A percentile compares a stretch with the other conserved stretches of the same genome.
Conservation (phyloP, 2,113 vertebrate genomes). For the Acanthisitta chloris region DNA sequence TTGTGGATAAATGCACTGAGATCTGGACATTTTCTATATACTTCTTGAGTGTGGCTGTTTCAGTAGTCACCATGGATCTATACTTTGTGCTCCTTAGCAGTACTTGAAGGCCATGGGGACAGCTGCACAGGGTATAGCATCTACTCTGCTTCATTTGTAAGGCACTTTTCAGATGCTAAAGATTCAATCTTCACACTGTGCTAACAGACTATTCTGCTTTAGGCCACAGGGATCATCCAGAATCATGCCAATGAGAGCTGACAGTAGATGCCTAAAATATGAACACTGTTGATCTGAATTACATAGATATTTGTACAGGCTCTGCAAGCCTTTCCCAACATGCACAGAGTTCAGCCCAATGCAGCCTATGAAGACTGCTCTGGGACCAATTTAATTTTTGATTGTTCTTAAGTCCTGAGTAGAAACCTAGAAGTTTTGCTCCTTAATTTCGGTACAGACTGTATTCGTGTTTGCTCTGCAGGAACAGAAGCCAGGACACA, state of each 20-base stretch:
- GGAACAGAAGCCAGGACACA: not conserved
- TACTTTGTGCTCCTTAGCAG: not conserved
- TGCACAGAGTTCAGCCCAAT: accelerated
- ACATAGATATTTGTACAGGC: not conserved
- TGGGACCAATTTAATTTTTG: not conserved
- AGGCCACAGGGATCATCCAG: not conserved
- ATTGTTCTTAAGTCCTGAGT: not conserved
- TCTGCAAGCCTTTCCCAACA: not conserved
- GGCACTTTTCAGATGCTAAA: not conserved
- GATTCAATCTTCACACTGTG: not conserved
- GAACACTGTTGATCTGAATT: not conserved
- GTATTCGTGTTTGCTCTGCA: not conserved
- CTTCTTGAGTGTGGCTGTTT: not conserved
- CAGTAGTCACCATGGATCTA: not conserved
- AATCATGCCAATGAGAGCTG: not conserved
- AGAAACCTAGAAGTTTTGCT: not conserved
- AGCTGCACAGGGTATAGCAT: no score
- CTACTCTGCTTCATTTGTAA: not conserved
- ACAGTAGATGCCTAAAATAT: not conserved
- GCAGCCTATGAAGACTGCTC: not conserved
- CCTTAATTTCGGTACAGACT: not conserved
- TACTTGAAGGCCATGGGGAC: not conserved
- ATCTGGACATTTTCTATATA: not conserved
- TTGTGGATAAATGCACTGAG: not conserved
- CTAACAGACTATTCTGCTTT: not conserved